Percentiles rank a stretch among this genome's conserved stretches.
Conservation (phyloP, 2,888 invertebrate genomes). For the Andrena hattorfiana region DNA sequence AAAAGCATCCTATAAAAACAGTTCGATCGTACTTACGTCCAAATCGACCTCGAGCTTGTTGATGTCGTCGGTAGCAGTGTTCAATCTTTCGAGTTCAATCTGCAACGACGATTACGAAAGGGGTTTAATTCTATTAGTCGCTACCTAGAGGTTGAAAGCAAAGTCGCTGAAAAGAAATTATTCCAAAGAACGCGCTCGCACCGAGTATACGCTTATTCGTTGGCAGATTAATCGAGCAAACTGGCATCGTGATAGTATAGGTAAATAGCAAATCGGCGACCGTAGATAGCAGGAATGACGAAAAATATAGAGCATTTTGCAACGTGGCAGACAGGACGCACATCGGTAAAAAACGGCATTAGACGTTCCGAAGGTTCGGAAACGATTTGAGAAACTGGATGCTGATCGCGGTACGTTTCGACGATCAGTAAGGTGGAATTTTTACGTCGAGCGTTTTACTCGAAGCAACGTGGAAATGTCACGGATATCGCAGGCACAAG, state of each 20-base stretch:
- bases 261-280: constrained; percentile 3
- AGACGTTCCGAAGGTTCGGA: neutral
- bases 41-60: constrained; percentile 95
- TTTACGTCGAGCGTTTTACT: constrained; percentile 14
- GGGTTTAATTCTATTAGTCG: neutral
- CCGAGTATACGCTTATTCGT: neutral
- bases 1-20: neutral
- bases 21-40: constrained; percentile 87
- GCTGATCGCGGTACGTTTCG: neutral
- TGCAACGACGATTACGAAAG: constrained; percentile 79
- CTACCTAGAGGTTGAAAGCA: neutral
- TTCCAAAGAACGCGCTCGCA: neutral
- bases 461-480: constrained; percentile 66
- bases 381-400: neutral
- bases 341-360: neutral
- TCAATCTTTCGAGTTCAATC: constrained; percentile 95
- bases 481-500: constrained; percentile 56
- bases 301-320: constrained; percentile 44
- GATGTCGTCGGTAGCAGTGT: constrained; percentile 96
- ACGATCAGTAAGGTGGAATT: neutral
- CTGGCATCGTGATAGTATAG: neutral
- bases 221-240: constrained; percentile 19
- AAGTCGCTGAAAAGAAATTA: neutral
- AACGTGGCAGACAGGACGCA: constrained; percentile 20
- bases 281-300: constrained; percentile 4